These are phyloP conservation scores for Lasius fuliginosus DNA, from an alignment of 2,888 invertebrate genomes.

Conservation along the genomic window DNA sequence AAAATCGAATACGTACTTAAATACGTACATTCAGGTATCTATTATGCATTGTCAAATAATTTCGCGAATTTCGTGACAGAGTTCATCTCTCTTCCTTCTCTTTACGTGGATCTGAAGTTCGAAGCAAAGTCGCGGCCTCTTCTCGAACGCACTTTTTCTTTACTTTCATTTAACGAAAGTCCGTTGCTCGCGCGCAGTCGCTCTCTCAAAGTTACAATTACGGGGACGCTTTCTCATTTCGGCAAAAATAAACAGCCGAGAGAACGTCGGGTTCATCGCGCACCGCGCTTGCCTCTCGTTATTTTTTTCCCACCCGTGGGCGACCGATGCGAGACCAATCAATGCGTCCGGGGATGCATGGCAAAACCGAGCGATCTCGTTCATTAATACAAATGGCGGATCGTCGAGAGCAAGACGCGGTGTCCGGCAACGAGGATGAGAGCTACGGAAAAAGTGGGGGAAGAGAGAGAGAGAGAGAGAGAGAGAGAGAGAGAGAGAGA, in stretches of 20 bases:
- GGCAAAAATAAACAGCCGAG: slow-evolving; percentile 64
- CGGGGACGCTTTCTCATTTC: slow-evolving; percentile 60
- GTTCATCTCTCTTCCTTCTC: slow-evolving; percentile 4
- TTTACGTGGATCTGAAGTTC: slow-evolving; percentile 32
- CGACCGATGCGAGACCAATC: slow-evolving; percentile 56
- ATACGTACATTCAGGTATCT: neutral
- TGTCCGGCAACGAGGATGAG: slow-evolving; percentile 58
- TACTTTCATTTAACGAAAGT: slow-evolving; percentile 47
- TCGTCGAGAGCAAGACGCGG: slow-evolving; percentile 60
- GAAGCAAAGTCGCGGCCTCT: neutral
- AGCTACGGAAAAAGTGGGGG: slow-evolving; percentile 22
- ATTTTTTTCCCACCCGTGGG: slow-evolving; percentile 42
- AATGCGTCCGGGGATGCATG: slow-evolving; percentile 58
- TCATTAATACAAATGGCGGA: slow-evolving; percentile 78
- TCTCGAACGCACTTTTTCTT: neutral
- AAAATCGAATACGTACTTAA: neutral
- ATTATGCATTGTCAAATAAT: neutral
- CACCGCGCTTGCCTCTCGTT: slow-evolving; percentile 50
- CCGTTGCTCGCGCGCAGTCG: slow-evolving; percentile 20
- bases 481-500: neutral
- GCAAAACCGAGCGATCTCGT: slow-evolving; percentile 70
- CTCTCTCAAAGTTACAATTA: slow-evolving; percentile 42
- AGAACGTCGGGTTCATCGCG: slow-evolving; percentile 31
- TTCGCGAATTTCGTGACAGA: neutral
- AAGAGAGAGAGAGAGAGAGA: neutral